Evolutionary conservation across 1,140 invertebrate species (phyloP).

Genomic region (Brachionus calyciflorus): DNA sequence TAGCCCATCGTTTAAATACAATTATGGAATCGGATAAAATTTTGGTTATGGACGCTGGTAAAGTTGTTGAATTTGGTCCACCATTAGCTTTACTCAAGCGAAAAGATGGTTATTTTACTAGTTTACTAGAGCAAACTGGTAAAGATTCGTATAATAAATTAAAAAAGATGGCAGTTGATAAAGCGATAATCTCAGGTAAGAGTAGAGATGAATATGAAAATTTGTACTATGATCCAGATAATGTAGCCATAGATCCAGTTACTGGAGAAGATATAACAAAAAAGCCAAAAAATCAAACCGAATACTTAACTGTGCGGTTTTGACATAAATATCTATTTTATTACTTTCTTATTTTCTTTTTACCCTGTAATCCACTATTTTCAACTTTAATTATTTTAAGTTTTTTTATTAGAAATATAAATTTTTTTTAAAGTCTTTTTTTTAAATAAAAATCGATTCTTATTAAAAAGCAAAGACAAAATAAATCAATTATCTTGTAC

Average conservation of each 20-base stretch:
- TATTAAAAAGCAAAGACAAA: no score
- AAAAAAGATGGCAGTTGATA: not conserved
- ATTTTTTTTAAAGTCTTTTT: no score
- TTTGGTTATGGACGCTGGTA: constrained; percentile 73
- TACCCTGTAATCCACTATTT: no score
- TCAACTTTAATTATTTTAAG: no score
- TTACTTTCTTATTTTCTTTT: no score
- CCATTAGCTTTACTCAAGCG: constrained; percentile 68
- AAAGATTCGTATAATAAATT: not conserved
- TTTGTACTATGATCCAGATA: constrained; percentile 52
- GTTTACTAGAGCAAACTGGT: not conserved
- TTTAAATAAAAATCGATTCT: no score
- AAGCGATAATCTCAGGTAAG: not conserved
- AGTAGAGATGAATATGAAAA: not conserved
- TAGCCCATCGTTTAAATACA: constrained; percentile 62
- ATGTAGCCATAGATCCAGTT: constrained; percentile 63
- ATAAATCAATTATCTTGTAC: no score
- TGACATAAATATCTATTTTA: no score
- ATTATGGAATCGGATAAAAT: constrained; percentile 63
- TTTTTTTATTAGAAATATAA: no score
- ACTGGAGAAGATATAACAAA: not conserved
- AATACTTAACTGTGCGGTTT: no score
- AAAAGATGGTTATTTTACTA: not conserved
- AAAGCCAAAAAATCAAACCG: no score
- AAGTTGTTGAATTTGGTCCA: constrained; percentile 74